Evolutionary conservation across 2,113 vertebrate species (phyloP), one percentile per base, ranked within the genome.

Genomic region (Pelobates fuscus): DNA sequence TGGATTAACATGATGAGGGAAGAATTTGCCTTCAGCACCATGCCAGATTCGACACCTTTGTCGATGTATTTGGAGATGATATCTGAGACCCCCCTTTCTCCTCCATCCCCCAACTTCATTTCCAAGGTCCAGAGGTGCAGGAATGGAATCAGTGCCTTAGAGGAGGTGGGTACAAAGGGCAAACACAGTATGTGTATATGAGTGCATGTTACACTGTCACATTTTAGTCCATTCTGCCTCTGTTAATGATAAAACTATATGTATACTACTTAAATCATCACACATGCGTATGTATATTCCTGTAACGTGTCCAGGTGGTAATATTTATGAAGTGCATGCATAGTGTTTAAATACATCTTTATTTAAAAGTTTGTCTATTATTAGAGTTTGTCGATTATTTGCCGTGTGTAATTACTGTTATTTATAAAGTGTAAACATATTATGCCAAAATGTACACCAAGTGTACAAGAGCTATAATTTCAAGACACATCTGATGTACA

Each of bases 61-160:
- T 52, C 55, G 2, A 41, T 77, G 1, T 77, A 68, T 20, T 30
- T 60, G 26, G 73, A 41, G 41, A 18, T 77, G 15, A 52, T 25
- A 15, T 2, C 63, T 24, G 72, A 75, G 14, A n/a, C 17, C 54
- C 49, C 55, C 5, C 71, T 43, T 3, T 23, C 32, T n/a, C 7
- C 37, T 2, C 15, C 21, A 2, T 12, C 62, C 37, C 8, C 55
- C 20, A 59, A n/a, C 14, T 46, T 67, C 26, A 54, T 67, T 15
- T 24, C 41, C 65, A 68, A 30, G 64, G 73, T 68, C 4, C 73
- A 77, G 55, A 61, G 24, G 41, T 77, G 73, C 52, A 61, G 73
- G 17, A 54, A 68, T 15, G 64, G 55, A 12, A 63, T 52, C 26
- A 68, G 23, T 43, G 20, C 71, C 43, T 24, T 68, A 20, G 62